Evolutionary conservation across 2,888 invertebrate genomes (phyloP).

Genomic region (Phlogophora meticulosa): DNA sequence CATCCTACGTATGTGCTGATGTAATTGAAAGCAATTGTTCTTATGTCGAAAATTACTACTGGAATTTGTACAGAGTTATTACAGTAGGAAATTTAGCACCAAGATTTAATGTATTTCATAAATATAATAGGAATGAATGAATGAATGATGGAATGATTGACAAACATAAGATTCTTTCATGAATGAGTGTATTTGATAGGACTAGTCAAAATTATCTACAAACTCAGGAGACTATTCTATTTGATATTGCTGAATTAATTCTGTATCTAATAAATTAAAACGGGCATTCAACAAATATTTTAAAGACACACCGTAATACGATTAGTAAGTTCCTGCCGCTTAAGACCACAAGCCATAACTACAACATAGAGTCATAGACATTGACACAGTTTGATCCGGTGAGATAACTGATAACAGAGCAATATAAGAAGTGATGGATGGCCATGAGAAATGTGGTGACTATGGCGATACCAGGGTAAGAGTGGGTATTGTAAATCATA

Average conservation of each 20-base stretch:
- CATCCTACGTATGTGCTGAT: conserved; percentile 14
- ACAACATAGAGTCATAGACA: conserved; percentile 64
- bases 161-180: too few species aligned
- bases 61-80: not conserved
- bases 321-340: conserved; percentile 24
- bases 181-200: too few species aligned
- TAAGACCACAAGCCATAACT: conserved; percentile 28
- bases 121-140: too few species aligned
- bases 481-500: conserved; percentile 60
- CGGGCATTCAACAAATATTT: not conserved
- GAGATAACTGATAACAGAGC: conserved; percentile 66
- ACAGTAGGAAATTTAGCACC: not conserved
- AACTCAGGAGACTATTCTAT: too few species aligned
- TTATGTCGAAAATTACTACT: not conserved
- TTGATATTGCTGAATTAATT: too few species aligned
- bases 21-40: conserved; percentile 12
- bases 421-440: conserved; percentile 71
- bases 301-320: conserved; percentile 23
- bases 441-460: conserved; percentile 48
- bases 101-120: too few species aligned
- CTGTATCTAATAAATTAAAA: too few species aligned
- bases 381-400: conserved; percentile 72
- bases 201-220: too few species aligned
- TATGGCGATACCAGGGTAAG: conserved; percentile 29
- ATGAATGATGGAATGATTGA: too few species aligned